Conservation (phyloP, 1,140 invertebrate species). For the Archegozetes longisetosus region DNA sequence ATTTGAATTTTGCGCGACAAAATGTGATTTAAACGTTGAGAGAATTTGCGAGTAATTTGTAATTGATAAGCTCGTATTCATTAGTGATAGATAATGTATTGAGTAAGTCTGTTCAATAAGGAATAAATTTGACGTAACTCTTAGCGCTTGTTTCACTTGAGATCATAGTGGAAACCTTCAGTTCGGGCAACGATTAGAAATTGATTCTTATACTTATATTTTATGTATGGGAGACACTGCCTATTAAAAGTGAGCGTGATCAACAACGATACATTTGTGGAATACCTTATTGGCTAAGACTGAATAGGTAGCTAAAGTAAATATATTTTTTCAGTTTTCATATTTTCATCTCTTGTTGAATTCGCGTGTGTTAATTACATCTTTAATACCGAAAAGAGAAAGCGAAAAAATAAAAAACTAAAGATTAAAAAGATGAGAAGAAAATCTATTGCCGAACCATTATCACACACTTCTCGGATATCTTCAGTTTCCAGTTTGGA, state of each 20-base stretch:
- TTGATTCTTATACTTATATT: background rate
- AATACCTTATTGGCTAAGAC: background rate
- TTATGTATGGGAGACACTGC: too few relatives aligned
- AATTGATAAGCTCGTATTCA: too few relatives aligned
- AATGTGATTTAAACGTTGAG: too few relatives aligned
- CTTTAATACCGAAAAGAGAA: constrained; percentile 14
- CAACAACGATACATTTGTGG: too few relatives aligned
- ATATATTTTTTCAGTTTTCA: constrained; percentile 33
- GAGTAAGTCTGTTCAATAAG: too few relatives aligned
- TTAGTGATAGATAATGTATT: too few relatives aligned
- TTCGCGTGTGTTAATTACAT: constrained; percentile 80
- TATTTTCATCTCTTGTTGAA: constrained; percentile 68
- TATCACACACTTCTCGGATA: background rate
- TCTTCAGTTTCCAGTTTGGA: background rate
- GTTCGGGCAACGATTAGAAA: background rate
- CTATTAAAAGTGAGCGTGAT: too few relatives aligned
- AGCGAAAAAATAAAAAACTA: background rate
- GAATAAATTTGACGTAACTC: too few relatives aligned
- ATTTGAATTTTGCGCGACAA: too few relatives aligned
- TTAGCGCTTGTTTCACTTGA: too few relatives aligned
- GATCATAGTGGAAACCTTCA: background rate
- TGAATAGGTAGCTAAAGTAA: background rate
- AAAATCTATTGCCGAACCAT: background rate
- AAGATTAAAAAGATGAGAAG: background rate
- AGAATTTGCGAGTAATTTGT: too few relatives aligned